Evolutionary conservation across 2,888 invertebrate genomes (phyloP).

Genomic region (Sisyra terminalis): DNA sequence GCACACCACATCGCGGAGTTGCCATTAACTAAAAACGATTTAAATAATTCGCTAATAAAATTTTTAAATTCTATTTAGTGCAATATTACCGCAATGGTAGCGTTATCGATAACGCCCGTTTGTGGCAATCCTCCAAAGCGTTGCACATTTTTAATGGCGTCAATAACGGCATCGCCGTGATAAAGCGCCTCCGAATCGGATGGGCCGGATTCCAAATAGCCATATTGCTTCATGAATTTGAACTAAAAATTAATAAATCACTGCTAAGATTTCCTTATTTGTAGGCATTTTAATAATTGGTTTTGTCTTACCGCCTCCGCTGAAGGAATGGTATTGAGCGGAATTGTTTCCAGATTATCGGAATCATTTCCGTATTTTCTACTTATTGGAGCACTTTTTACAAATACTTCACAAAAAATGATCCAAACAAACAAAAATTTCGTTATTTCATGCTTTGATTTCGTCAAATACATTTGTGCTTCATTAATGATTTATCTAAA

Average conservation of each 20-base stretch:
- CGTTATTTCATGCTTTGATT: too few species aligned
- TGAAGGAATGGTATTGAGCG: too few species aligned
- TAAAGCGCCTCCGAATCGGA: slow-evolving; percentile 41
- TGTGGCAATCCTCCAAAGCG: slow-evolving; percentile 50
- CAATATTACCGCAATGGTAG: slow-evolving; percentile 38
- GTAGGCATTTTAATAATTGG: too few species aligned
- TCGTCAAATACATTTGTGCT: too few species aligned
- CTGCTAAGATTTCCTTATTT: too few species aligned
- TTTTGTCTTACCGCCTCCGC: too few species aligned
- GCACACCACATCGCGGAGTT: slow-evolving; percentile 52
- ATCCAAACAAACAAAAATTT: too few species aligned
- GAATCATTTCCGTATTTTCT: too few species aligned
- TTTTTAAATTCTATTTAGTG: slow-evolving; percentile 5
- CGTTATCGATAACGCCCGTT: slow-evolving; percentile 48
- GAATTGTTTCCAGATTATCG: too few species aligned
- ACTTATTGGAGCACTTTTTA: too few species aligned
- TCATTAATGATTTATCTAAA: too few species aligned
- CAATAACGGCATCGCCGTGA: slow-evolving; percentile 40
- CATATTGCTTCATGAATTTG: slow-evolving; percentile 50
- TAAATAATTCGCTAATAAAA: not conserved
- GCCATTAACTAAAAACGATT: slow-evolving; percentile 37
- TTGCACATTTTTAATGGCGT: slow-evolving; percentile 50
- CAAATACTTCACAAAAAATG: too few species aligned
- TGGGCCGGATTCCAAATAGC: slow-evolving; percentile 38
- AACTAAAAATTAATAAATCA: slow-evolving; percentile 32